A percentile compares a stretch with the other conserved stretches of the same genome.
These are phyloP conservation scores for Eidolon dupreanum DNA, from an alignment of 2,797 vertebrate species.

Conservation along the genomic window DNA sequence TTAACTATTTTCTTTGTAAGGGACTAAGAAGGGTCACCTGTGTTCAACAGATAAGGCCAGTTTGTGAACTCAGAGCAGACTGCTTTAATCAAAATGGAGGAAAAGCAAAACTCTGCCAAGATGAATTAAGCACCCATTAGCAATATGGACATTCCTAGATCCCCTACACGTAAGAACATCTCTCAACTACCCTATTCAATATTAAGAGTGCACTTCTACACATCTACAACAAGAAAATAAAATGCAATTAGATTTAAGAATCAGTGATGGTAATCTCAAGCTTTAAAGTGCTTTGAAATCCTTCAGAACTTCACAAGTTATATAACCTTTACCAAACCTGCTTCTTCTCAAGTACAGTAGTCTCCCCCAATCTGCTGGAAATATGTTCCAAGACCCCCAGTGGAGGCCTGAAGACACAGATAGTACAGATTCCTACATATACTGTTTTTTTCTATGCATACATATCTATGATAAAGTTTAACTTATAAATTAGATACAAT, in stretches of 20 bases:
- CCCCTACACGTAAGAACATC: neutral
- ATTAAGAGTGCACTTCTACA: neutral
- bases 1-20: constrained; percentile 44
- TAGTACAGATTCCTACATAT: neutral
- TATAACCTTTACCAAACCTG: neutral
- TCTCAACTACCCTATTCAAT: constrained; percentile 24
- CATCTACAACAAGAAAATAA: constrained; percentile 40
- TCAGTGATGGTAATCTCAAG: neutral
- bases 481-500: neutral
- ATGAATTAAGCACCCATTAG: neutral
- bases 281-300: constrained; percentile 46
- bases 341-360: neutral
- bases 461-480: neutral
- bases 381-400: neutral
- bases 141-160: neutral
- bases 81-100: neutral
- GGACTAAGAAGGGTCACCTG: neutral
- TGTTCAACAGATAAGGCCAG: neutral
- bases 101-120: neutral
- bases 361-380: neutral
- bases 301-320: neutral
- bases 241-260: constrained; percentile 54
- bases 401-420: neutral
- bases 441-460: neutral
- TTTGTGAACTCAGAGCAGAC: neutral